phyloP scores from a whole-genome alignment of 2,888 invertebrate species.

The Biston betularia region DNA sequence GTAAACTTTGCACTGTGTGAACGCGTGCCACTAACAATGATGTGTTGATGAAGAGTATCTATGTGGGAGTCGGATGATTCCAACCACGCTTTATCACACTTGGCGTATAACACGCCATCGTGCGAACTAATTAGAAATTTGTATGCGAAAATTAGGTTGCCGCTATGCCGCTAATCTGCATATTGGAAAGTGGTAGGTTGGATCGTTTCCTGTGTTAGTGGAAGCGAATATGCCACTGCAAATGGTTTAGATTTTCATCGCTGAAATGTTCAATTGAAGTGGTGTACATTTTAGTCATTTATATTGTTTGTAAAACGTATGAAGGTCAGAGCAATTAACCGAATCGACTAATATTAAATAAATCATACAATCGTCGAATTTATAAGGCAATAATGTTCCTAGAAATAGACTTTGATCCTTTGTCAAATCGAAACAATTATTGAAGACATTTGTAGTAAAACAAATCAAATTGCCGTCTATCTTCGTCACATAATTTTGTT shows the following conservation, averaged over 20 bases:
- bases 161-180: conserved; percentile 34
- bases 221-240: conserved; percentile 23
- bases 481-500: no score
- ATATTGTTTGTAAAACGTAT: neutral
- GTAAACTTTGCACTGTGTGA: conserved; percentile 69
- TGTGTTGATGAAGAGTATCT: conserved; percentile 9
- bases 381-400: neutral
- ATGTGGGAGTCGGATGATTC: conserved; percentile 5
- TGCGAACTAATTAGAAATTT: conserved; percentile 41
- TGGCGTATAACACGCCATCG: conserved; percentile 29
- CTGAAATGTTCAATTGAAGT: neutral
- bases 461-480: no score
- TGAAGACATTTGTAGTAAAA: neutral
- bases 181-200: conserved; percentile 34
- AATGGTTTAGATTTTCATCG: conserved; percentile 18
- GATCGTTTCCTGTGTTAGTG: conserved; percentile 23
- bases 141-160: conserved; percentile 37
- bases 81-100: conserved; percentile 18
- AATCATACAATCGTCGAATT: neutral
- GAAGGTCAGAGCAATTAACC: neutral
- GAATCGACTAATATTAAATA: neutral
- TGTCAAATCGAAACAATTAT: conserved; percentile 1
- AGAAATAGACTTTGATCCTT: conserved; percentile 10
- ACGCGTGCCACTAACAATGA: conserved; percentile 60
- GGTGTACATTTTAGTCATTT: neutral